Evolutionary conservation across 2,113 vertebrate species (phyloP), one percentile per base, ranked within the genome.

Genomic region (Aepyceros melampus): DNA sequence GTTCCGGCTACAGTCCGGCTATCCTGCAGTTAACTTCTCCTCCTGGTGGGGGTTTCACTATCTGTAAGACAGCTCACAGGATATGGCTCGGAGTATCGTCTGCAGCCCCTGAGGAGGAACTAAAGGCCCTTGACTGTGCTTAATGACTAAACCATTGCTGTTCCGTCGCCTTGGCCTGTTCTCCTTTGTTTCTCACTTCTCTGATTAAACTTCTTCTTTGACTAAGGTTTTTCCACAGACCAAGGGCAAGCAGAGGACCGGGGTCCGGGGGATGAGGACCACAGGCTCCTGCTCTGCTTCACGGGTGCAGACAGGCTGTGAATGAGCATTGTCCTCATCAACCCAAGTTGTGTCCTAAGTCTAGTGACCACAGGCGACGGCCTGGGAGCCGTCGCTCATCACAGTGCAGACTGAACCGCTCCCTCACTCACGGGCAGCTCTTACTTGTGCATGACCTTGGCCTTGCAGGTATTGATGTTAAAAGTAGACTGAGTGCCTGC

Each of bases 81-180:
- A 43, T 8, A 1, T 0, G 11, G 71, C 71, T 43, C 40, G 6
- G 71, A 27, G 6, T 1, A 15, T 3, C 5, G 4, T 27, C 6
- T 43, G 25, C 40, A 76, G 71, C 40, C 71, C 36, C 2, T 9
- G 71, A 43, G 2, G 40, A 76, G 71, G 71, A 43, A 27, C 6
- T 27, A 0, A 7, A 15, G 40, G 23, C 3, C 71, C 40, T 2
- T 43, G 71, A 27, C 40, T 76, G 0, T 7, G 71, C 71, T 7
- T 14, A 7, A 7, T 16, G 23, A 27, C 71, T 3, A 0, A 13
- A 43, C 6, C 14, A 0, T 14, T 7, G 12, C 3, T 15, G 27
- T 76, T 27, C 27, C 6, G 40, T 7, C 71, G 14, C 40, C 71
- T 76, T 14, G 14, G 71, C 14, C 71, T 27, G 23, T 7, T 76